Percentiles rank a stretch among this genome's conserved stretches.
These are phyloP conservation scores for Archocentrus centrarchus DNA, from an alignment of 2,113 vertebrate species.

Conservation along the genomic window DNA sequence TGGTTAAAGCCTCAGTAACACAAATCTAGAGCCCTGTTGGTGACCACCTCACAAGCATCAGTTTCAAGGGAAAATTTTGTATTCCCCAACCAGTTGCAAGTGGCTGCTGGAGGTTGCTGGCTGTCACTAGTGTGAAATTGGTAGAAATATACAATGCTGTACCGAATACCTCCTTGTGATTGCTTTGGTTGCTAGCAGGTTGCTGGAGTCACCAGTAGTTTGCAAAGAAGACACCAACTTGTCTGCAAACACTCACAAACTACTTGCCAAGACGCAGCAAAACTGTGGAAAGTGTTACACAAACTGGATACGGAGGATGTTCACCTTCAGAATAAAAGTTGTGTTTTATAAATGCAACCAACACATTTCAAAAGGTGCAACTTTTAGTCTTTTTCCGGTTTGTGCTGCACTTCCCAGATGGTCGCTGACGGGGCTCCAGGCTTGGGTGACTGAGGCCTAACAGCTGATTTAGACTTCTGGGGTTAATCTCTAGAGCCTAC, in stretches of 20 bases:
- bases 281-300: not conserved
- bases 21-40: no score
- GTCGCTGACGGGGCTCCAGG: not conserved
- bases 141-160: not conserved
- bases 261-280: not conserved
- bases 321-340: not conserved
- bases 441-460: not conserved
- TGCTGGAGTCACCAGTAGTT: no score
- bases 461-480: not conserved
- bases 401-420: not conserved
- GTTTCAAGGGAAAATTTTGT: no score
- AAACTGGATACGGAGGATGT: not conserved
- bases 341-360: not conserved
- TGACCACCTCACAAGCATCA: no score
- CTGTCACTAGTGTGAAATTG: no score
- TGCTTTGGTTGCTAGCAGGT: no score
- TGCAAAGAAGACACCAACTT: no score
- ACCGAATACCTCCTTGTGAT: no score
- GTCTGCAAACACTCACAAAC: not conserved
- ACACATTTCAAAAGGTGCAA: not conserved
- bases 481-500: not conserved
- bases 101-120: no score
- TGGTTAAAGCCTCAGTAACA: not conserved
- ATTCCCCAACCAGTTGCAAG: no score
- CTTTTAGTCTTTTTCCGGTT: not conserved